phyloP scores from a whole-genome alignment of 35 echinoderm and acorn worm genomes.

The Lytechinus variegatus region DNA sequence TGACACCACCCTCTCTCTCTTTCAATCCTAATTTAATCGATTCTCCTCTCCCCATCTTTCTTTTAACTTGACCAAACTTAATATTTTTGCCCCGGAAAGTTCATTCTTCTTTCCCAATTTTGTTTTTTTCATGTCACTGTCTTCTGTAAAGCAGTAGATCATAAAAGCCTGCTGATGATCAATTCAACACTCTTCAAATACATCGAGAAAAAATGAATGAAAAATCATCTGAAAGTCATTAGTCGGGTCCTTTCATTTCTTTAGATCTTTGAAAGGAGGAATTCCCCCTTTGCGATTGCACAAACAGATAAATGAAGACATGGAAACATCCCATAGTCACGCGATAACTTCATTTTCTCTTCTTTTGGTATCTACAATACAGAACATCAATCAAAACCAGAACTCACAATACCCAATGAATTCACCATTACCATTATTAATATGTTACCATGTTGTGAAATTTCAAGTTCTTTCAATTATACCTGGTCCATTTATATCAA shows the following conservation, averaged over 20 bases:
- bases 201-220: neutral
- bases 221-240: slow-evolving; percentile 4
- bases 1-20: neutral
- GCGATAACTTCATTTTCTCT: neutral
- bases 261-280: neutral
- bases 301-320: slow-evolving; percentile 5
- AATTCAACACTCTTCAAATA: neutral
- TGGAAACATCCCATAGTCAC: neutral
- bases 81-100: neutral
- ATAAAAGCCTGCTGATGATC: neutral
- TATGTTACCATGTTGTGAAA: too few relatives aligned
- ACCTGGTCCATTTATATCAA: too few relatives aligned
- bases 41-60: neutral
- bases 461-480: too few relatives aligned
- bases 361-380: neutral
- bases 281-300: neutral
- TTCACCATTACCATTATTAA: too few relatives aligned
- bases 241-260: neutral
- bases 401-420: neutral
- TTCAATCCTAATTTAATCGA: neutral
- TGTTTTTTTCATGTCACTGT: neutral
- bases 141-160: neutral
- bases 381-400: neutral
- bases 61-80: neutral
- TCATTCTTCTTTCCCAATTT: neutral